Base-by-base conservation (phyloP, 2,888 invertebrate species). In the Rhimphoctona megacephalus region DNA sequence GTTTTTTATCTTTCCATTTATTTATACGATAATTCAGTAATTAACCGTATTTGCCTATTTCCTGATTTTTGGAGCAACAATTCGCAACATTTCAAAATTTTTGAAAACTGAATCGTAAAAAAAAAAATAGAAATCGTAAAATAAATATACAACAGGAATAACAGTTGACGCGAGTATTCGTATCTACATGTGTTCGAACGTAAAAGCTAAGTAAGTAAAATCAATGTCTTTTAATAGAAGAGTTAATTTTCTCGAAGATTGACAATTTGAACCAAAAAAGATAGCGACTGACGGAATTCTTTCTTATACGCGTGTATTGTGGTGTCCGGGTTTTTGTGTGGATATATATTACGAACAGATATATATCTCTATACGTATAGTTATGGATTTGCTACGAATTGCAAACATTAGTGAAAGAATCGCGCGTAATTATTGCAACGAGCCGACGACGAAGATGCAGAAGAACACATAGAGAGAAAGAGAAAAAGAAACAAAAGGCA, bases 371-470 rank as follows among this genome's bases (percentile, higher is more conserved):
- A 66, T 22, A 49, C 30, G 19, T 54, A 79, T 36, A 11, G 57
- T 43, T 36, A 52, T 78, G 33, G 46, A 66, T 49, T 14, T 25
- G 52, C 54, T 39, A 25, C 39, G 67, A 78, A 78, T 39, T 54
- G 43, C 57, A 43, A 74, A 74, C 61, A 74, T 25, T 66, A 46
- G 36, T 25, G 39, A 78, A 78, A 78, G 30, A 83, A 83, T 74
- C 57, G 69, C 77, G 77, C 30, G 39, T 77, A 81, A 81, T 70
- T 73, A 36, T 78, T 64, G 46, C 85, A 72, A 66, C 49, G 46
- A 73, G 64, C 74, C 46, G 67, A 46, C 39, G n/a, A 70, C 67
- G 76, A 61, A 22, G 76, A 70, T 30, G 54, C 64, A 43, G n/a
- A 72, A 78, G 36, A 73, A 82, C 33, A 82, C 57, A 43, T 46